Conservation (phyloP, 2,888 invertebrate genomes). For the Aspidiotus rigidus region DNA sequence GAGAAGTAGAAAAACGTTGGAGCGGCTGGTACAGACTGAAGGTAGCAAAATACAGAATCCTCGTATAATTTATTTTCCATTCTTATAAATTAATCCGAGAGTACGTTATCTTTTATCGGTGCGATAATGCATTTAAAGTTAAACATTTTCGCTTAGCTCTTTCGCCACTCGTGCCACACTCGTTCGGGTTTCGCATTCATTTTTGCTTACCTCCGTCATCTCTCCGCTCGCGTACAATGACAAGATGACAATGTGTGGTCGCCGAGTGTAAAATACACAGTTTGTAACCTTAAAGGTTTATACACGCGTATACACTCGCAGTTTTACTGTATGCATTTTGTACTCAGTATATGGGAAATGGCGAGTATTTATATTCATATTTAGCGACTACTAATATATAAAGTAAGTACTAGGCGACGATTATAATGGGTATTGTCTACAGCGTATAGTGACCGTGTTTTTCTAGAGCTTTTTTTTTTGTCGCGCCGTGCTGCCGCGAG, state of each 20-base stretch:
- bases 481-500: background rate
- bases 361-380: slow-evolving; percentile 22
- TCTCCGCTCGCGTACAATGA: no score
- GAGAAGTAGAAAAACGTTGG: no score
- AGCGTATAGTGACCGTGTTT: background rate
- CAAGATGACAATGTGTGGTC: background rate
- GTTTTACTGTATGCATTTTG: no score
- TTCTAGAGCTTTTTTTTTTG: background rate
- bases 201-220: background rate
- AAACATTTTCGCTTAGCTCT: background rate
- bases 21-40: no score
- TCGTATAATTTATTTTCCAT: slow-evolving; percentile 8
- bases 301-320: no score
- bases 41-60: background rate
- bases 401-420: background rate
- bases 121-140: no score
- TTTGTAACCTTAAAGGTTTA: no score
- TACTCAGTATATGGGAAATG: no score
- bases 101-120: slow-evolving; percentile 5
- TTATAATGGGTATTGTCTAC: slow-evolving; percentile 31
- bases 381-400: slow-evolving; percentile 28
- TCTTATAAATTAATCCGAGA: slow-evolving; percentile 15
- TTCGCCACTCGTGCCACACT: background rate
- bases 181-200: no score
- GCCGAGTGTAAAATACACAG: background rate